These are phyloP conservation scores for Nomada fabriciana DNA, from an alignment of 2,888 invertebrate species.

Conservation along the genomic window DNA sequence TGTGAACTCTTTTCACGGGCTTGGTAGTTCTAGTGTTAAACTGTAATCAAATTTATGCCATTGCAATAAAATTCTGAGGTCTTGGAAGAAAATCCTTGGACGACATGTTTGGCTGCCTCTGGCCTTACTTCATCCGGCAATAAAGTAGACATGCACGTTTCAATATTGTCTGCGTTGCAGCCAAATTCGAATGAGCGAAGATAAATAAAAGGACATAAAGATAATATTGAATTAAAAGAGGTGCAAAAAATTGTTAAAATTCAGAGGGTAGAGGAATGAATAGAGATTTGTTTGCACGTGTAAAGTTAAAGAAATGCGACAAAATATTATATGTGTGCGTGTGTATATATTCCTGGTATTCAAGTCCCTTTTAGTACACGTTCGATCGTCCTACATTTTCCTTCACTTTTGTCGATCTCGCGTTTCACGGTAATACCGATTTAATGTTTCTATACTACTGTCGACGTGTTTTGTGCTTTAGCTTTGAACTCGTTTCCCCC, in stretches of 20 bases:
- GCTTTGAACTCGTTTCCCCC: conserved; percentile 33
- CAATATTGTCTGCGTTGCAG: background rate
- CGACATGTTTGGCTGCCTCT: no score
- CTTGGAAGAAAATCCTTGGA: no score
- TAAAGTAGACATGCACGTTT: background rate
- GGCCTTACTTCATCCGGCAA: no score
- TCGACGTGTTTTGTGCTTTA: conserved; percentile 3
- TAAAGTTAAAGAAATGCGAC: background rate
- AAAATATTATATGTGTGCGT: background rate
- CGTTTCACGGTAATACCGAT: conserved; percentile 29
- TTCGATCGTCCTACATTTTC: conserved; percentile 50
- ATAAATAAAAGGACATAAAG: background rate
- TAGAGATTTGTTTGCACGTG: background rate
- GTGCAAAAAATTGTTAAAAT: background rate
- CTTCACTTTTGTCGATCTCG: conserved; percentile 22
- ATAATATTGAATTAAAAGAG: no score
- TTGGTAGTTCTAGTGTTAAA: no score
- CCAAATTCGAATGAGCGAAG: background rate
- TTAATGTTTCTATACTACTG: conserved; percentile 7
- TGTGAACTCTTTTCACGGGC: no score
- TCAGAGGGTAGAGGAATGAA: no score
- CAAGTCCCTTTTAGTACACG: conserved; percentile 14
- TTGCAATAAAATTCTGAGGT: background rate
- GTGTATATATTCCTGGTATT: background rate
- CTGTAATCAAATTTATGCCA: background rate